Conservation (phyloP, 2,113 vertebrate genomes). For the Steatornis caripensis region DNA sequence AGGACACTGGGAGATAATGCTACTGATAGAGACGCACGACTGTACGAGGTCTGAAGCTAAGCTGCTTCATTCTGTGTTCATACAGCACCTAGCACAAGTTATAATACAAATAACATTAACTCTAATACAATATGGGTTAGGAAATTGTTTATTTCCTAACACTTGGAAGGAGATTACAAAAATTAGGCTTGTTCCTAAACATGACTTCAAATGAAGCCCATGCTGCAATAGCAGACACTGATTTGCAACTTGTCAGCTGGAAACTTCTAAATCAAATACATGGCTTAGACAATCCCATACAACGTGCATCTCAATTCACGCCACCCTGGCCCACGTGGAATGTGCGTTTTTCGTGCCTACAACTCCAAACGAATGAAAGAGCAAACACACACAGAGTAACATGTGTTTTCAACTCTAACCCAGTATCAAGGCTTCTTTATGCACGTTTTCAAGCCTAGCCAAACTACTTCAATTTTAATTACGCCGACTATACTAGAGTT, state of each 20-base stretch:
- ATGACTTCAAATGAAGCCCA: background rate
- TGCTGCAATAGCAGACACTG: background rate
- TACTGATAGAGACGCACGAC: too few relatives aligned
- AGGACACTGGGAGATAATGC: accelerated
- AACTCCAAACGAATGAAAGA: background rate
- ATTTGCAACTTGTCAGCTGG: background rate
- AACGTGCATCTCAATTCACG: accelerated
- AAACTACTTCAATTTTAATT: background rate
- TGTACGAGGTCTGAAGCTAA: background rate
- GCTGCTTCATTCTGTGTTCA: background rate
- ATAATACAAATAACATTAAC: background rate
- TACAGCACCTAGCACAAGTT: background rate
- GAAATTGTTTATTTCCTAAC: constrained; percentile 22
- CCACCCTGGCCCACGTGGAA: background rate
- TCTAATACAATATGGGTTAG: background rate
- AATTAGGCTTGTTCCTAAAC: background rate
- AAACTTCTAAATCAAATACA: background rate
- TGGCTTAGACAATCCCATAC: accelerated
- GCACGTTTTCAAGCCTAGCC: background rate
- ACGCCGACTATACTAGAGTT: accelerated
- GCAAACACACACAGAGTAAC: accelerated
- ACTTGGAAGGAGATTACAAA: background rate
- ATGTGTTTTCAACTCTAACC: accelerated
- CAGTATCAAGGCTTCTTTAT: background rate
- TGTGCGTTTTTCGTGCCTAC: background rate